phyloP scores from a whole-genome alignment of 2,888 invertebrate species.

The Caenorhabditis panamensis region DNA sequence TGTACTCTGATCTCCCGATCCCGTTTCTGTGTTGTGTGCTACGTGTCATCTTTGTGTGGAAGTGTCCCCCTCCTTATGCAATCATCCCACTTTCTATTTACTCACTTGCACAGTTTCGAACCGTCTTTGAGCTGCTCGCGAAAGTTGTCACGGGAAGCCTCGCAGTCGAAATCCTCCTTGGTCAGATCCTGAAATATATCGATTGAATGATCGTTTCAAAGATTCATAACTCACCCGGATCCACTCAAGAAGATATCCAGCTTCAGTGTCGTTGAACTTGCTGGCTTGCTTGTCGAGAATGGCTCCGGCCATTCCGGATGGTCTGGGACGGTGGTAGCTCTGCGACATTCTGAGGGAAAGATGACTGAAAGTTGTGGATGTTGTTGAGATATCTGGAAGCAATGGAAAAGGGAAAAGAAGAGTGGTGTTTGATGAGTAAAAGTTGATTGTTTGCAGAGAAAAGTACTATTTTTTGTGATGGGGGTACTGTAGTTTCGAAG shows the following conservation, averaged over 20 bases:
- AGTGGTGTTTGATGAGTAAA: too few species aligned
- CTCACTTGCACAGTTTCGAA: constrained; percentile 90
- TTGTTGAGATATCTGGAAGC: neutral
- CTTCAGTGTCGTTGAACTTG: constrained; percentile 96
- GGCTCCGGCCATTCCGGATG: constrained; percentile 71
- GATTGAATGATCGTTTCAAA: constrained; percentile 10
- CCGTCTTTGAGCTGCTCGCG: constrained; percentile 92
- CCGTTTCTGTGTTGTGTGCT: neutral
- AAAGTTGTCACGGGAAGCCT: constrained; percentile 94
- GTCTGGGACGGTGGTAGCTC: constrained; percentile 74
- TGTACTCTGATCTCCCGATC: neutral
- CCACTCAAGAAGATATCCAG: constrained; percentile 94
- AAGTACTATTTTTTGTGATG: too few species aligned
- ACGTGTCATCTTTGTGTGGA: neutral
- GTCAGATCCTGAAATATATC: constrained; percentile 60
- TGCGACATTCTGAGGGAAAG: constrained; percentile 60
- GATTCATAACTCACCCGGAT: constrained; percentile 84
- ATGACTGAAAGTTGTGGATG: neutral
- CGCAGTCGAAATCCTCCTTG: constrained; percentile 87
- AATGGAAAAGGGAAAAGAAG: too few species aligned
- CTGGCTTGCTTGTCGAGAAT: constrained; percentile 89
- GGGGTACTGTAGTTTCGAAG: too few species aligned
- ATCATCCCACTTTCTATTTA: neutral
- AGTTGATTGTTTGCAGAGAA: too few species aligned
- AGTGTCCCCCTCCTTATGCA: neutral